Base-by-base conservation (phyloP, 2,888 invertebrate species). In the Nomada flava region DNA sequence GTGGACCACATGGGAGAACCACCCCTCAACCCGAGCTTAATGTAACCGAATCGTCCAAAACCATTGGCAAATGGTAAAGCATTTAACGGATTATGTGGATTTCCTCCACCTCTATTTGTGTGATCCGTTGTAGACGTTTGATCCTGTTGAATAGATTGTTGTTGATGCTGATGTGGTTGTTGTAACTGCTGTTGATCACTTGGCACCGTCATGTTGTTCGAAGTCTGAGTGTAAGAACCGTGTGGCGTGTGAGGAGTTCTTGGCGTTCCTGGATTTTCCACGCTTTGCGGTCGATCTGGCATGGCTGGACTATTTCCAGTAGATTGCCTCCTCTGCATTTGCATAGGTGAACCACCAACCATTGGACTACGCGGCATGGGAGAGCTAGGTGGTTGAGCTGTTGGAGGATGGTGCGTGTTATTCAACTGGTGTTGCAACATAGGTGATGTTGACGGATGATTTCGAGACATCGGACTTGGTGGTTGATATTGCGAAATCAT, bases 1-100 rank as follows among this genome's bases (percentile, higher is more conserved):
- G 93, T 94, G 2, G 94, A 94, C 96, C 96, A 96, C 94, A 96
- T 95, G 0, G 96, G 96, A 0, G 96, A 95, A 7, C 96, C 96
- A 29, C 96, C 96, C 81, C 95, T 93, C 3, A 96, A 89, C 18
- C 95, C 97, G 2, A 96, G 94, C 89, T 95, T 95, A 86, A 95
- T 94, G 91, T 95, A 96, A 0, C 95, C 95, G 90, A 94, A 95
- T 63, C 95, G 94, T 0, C 95, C 95, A 89, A 96, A 95, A 75
- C 95, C 94, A 36, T 95, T 94, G 1, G 95, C 95, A n/a, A 95
- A 90, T 0, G 96, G 96, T 67, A 96, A 94, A 0, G 95, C 95
- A 91, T 95, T 96, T 62, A 94, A 93, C 11, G 95, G 95, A 90
- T 95, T 95, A 82, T 95, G 94, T 0, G 94, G 94, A 86, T 95